Evolutionary conservation across 2,113 vertebrate genomes (phyloP).

Genomic region (Ursus arctos): DNA sequence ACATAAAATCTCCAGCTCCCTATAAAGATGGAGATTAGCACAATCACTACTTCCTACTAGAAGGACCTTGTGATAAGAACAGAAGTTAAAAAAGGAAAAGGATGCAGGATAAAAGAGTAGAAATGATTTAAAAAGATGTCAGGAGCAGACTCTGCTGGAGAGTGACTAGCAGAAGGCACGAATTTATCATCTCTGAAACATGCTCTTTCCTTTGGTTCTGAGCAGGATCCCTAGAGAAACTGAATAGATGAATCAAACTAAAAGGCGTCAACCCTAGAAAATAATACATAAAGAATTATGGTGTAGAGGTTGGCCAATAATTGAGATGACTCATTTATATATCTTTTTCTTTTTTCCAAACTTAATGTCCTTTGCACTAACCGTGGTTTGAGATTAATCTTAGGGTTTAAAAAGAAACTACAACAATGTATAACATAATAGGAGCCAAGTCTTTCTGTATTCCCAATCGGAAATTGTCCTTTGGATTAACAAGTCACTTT

Average conservation of each 20-base stretch:
- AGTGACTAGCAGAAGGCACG: neutral
- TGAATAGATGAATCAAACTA: slow-evolving; percentile 32
- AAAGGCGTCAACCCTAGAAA: slow-evolving; percentile 20
- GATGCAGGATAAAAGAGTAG: slow-evolving; percentile 1
- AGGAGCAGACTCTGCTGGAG: neutral
- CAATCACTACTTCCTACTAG: neutral
- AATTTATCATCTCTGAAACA: neutral
- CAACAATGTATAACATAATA: neutral
- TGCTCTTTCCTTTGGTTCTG: neutral
- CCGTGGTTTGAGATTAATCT: neutral
- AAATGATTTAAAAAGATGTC: neutral
- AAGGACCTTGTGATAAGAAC: neutral
- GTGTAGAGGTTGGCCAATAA: neutral
- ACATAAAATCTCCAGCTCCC: neutral
- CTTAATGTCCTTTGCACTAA: neutral
- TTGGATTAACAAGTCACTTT: slow-evolving; percentile 46
- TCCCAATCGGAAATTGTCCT: slow-evolving; percentile 24
- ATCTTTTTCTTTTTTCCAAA: neutral
- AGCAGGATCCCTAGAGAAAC: neutral
- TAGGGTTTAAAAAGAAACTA: neutral
- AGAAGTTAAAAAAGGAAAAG: neutral
- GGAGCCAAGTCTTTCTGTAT: neutral
- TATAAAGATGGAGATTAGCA: neutral
- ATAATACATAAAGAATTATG: neutral
- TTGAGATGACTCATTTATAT: neutral